Base-by-base conservation (phyloP, 2,113 vertebrate genomes). In the Hylia prasina region DNA sequence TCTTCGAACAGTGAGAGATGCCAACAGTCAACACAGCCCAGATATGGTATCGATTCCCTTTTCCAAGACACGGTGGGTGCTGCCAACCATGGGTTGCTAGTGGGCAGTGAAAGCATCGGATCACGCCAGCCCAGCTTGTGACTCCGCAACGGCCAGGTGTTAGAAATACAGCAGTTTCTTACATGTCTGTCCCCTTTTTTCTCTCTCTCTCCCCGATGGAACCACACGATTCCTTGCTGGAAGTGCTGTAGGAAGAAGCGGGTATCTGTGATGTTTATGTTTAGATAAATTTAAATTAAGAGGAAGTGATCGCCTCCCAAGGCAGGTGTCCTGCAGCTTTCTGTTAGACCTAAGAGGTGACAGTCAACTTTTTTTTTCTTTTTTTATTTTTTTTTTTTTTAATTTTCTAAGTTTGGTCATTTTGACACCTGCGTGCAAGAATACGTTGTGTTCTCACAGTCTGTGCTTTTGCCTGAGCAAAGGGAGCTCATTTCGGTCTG, bases 391-490 rank as follows among this genome's bases (percentile, higher is more conserved):
- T 5, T 18, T 11, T 84, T 39, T 68, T 77, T 76, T 39, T 0
- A 19, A 25, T 89, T 83, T 89, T 94, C 82, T 90, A 92, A 82
- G 89, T 97, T 96, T 95, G 82, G 96, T 96, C 94, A 78, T 96
- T 97, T 96, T 14, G 71, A 96, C 77, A 93, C 91, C 57, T 96
- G 95, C 63, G 54, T 94, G 91, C 89, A 88, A 94, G 82, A 93
- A 94, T 95, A 88, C 40, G 10, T 95, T 56, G 17, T 90, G 90
- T 86, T 97, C 93, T 97, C 81, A 94, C 96, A 98, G 97, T 97
- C 97, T 98, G 97, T 98, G 97, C 97, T 98, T 98, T 97, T 96
- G 95, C 96, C 90, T 95, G 96, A 97, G 96, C 97, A 96, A 80
- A 92, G 94, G 96, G 96, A 97, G 97, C 96, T 96, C 91, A n/a